Percentiles rank a stretch among this genome's conserved stretches.
Evolutionary conservation across 2,888 invertebrate species (phyloP).

Genomic region (Harpalus rubripes): DNA sequence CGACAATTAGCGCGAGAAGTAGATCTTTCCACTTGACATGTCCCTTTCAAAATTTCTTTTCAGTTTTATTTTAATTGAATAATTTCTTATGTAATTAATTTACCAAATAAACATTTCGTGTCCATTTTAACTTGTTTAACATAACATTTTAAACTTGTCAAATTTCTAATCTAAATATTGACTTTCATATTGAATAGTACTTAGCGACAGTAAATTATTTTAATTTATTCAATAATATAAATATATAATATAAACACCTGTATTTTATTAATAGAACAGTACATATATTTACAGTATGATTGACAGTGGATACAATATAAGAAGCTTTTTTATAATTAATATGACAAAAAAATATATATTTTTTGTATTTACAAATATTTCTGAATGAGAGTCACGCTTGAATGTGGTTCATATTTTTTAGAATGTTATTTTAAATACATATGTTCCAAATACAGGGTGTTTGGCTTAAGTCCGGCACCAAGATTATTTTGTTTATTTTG

Average conservation of each 20-base stretch:
- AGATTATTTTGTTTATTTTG: too few species aligned
- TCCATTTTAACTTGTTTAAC: background rate
- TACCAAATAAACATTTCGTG: background rate
- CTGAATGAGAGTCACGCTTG: too few species aligned
- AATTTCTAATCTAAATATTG: constrained; percentile 1
- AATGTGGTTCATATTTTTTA: too few species aligned
- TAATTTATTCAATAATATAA: background rate
- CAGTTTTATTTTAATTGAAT: background rate
- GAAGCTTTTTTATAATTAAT: too few species aligned
- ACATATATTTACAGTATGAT: too few species aligned
- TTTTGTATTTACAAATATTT: too few species aligned
- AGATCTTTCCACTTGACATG: background rate
- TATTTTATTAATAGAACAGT: background rate
- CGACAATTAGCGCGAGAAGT: background rate
- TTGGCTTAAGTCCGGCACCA: too few species aligned
- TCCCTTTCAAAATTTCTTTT: constrained; percentile 9
- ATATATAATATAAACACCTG: background rate
- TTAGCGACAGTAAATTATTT: background rate
- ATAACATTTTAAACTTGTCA: background rate
- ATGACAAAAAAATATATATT: too few species aligned
- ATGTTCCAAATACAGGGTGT: too few species aligned
- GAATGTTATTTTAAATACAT: too few species aligned
- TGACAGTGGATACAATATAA: too few species aligned
- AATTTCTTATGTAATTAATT: background rate
- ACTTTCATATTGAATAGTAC: background rate